Percentiles rank a stretch among this genome's conserved stretches.
Evolutionary conservation across 1,140 invertebrate species (phyloP).

Genomic region (Eufriesea mexicana): DNA sequence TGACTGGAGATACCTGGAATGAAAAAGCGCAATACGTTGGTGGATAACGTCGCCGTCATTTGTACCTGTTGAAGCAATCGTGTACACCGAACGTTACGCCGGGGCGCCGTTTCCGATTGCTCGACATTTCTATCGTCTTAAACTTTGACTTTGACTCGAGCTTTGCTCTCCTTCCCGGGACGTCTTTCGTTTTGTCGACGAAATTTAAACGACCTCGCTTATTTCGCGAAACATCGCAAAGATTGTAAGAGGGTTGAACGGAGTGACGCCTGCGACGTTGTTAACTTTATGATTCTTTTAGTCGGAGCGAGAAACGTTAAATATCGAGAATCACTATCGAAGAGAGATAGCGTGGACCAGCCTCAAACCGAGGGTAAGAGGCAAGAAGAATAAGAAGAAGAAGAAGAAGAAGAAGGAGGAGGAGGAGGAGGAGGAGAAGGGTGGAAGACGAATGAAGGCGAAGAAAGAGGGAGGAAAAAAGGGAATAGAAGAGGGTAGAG

Average conservation of each 20-base stretch:
- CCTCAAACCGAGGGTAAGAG: neutral
- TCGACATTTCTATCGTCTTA: neutral
- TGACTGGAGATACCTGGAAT: neutral
- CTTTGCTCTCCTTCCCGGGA: neutral
- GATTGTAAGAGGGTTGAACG: neutral
- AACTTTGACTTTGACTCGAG: neutral
- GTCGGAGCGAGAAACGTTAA: neutral
- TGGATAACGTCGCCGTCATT: slow-evolving; percentile 1
- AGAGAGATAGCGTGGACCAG: neutral
- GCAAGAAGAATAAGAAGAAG: neutral
- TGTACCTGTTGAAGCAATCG: slow-evolving; percentile 49
- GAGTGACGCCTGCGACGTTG: neutral
- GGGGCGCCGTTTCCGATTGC: neutral
- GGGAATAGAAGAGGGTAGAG: too few relatives aligned
- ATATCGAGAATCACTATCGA: neutral
- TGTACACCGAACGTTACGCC: neutral
- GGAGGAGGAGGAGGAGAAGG: slow-evolving; percentile 25
- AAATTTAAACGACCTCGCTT: neutral
- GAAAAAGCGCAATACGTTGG: slow-evolving; percentile 31
- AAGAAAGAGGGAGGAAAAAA: neutral
- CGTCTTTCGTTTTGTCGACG: too few relatives aligned
- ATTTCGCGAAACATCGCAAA: neutral
- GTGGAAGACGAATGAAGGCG: too few relatives aligned
- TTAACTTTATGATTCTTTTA: neutral
- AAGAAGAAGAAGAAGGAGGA: slow-evolving; percentile 39